Evolutionary conservation across 2,888 invertebrate genomes (phyloP).

Genomic region (Eupithecia inturbata): DNA sequence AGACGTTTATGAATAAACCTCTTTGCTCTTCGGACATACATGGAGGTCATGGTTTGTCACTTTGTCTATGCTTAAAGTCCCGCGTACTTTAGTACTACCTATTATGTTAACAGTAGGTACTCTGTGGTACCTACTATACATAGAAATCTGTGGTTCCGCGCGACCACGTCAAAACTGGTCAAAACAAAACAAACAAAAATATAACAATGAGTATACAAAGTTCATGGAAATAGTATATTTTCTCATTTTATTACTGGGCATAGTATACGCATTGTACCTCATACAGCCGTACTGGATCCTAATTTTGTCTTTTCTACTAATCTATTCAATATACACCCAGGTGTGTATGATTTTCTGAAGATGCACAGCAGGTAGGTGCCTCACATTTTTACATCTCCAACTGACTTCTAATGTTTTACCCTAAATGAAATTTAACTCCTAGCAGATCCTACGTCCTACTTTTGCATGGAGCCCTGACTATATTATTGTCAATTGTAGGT

Average conservation of each 20-base stretch:
- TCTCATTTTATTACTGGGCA: slow-evolving; percentile 55
- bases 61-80: neutral
- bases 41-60: neutral
- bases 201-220: slow-evolving; percentile 55
- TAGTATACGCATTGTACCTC: slow-evolving; percentile 64
- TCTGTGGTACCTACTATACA: no score
- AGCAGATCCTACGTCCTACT: no score
- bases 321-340: slow-evolving; percentile 62
- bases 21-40: neutral
- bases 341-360: slow-evolving; percentile 58
- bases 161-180: slow-evolving; percentile 15
- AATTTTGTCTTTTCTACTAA: slow-evolving; percentile 56
- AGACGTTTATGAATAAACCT: no score
- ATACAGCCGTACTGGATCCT: slow-evolving; percentile 73
- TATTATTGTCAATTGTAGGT: no score
- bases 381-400: neutral
- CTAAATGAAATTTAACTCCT: no score
- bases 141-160: no score
- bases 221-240: slow-evolving; percentile 78
- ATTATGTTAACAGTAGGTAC: no score
- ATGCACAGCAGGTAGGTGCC: neutral
- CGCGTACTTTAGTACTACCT: no score
- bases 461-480: no score
- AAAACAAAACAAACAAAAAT: slow-evolving; percentile 35
- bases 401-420: no score